These are phyloP conservation scores for Microcebus jonahi DNA, from an alignment of 2,113 vertebrate species.

Conservation along the genomic window DNA sequence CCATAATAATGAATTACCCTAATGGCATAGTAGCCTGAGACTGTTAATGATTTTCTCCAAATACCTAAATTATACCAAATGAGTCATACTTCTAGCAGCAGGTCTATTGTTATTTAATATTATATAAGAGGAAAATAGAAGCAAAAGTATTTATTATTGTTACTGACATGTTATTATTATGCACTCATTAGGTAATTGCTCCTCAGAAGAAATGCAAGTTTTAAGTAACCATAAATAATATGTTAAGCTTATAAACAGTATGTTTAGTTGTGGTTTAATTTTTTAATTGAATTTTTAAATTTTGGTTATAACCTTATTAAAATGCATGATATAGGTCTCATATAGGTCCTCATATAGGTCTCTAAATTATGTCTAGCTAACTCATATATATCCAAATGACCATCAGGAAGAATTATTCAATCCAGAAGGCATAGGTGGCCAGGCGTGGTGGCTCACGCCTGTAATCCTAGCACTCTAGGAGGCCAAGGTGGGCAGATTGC, in stretches of 20 bases:
- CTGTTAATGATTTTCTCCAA: constrained; percentile 40
- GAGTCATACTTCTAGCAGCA: background rate
- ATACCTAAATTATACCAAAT: constrained; percentile 18
- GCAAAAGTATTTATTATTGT: constrained; percentile 30
- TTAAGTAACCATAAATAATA: constrained; percentile 42
- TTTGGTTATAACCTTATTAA: background rate
- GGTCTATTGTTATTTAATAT: constrained; percentile 32
- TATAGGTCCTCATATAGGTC: background rate
- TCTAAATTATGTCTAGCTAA: background rate
- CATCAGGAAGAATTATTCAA: constrained; percentile 27
- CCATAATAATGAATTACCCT: constrained; percentile 21
- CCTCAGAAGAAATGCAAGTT: constrained; percentile 30
- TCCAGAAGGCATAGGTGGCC: background rate
- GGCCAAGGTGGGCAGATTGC: too few species aligned
- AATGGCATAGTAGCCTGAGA: constrained; percentile 4
- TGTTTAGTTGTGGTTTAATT: background rate
- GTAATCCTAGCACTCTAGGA: too few species aligned
- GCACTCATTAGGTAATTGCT: background rate
- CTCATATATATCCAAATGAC: background rate
- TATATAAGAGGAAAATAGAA: constrained; percentile 29
- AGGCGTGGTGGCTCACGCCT: too few species aligned
- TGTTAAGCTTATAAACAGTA: background rate
- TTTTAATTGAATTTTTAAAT: constrained; percentile 20
- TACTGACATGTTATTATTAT: background rate
- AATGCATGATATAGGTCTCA: background rate